A percentile compares a stretch with the other conserved stretches of the same genome.
Conservation (phyloP, 1,140 invertebrate species). For the Drosophila tsacasi region DNA sequence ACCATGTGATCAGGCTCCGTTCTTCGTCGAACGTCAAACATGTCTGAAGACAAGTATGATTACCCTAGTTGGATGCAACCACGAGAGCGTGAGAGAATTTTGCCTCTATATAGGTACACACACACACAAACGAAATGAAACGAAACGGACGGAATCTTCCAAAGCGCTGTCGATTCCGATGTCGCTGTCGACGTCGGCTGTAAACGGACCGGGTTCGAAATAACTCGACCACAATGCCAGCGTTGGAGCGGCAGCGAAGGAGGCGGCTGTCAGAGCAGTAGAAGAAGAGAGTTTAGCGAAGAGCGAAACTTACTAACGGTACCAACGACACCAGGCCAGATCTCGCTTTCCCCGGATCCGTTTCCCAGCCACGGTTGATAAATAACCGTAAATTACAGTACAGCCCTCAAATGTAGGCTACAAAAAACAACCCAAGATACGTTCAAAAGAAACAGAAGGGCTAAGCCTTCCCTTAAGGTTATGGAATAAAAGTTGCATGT, state of each 20-base stretch:
- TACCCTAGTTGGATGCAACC: neutral
- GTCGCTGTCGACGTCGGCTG: slow-evolving; percentile 12
- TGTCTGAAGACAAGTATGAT: neutral
- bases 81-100: neutral
- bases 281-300: slow-evolving; percentile 9
- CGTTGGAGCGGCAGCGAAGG: slow-evolving; percentile 10
- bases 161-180: slow-evolving; percentile 18
- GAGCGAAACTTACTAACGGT: slow-evolving; percentile 1
- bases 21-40: neutral
- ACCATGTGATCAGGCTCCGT: slow-evolving; percentile 1
- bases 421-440: neutral
- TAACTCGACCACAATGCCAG: slow-evolving; percentile 76
- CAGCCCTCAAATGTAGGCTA: neutral
- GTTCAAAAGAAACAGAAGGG: too few relatives aligned
- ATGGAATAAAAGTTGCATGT: too few relatives aligned
- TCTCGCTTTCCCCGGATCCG: slow-evolving; percentile 27
- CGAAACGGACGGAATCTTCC: slow-evolving; percentile 56
- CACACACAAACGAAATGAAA: slow-evolving; percentile 54
- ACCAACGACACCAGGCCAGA: slow-evolving; percentile 13
- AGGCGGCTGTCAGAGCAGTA: neutral
- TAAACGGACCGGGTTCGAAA: slow-evolving; percentile 64
- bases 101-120: neutral
- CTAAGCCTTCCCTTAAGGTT: too few relatives aligned
- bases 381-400: slow-evolving; percentile 25
- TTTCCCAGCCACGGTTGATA: slow-evolving; percentile 22